Evolutionary conservation across 2,797 vertebrate genomes (phyloP), one percentile per base, ranked within the genome.

Genomic region (Phoxinus dragarum): DNA sequence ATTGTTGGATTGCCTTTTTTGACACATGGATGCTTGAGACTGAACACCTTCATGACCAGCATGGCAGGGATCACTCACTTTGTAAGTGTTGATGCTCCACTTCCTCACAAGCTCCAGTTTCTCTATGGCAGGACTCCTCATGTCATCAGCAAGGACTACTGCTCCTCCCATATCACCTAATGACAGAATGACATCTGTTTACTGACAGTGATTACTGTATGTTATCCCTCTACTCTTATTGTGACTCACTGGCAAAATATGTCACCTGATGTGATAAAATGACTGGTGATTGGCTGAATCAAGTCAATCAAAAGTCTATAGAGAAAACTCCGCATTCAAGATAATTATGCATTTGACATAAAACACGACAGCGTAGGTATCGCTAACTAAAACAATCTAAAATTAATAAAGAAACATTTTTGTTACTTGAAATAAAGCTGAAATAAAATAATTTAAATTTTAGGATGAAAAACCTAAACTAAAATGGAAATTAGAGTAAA

Each of bases 41-140:
- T 27, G 61, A 76, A 36, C 11, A 40, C 12, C 27, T 27, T 36
- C 27, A 71, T 52, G 36, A 81, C 36, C 14, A 27, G 6, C 27
- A 8, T 12, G 17, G 5, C 11, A 23, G 42, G 47, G 21, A 19
- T 84, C 44, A 90, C 94, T 92, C 95, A 99, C 98, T 97, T 99
- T 99, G 75, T 99, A 99, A 1, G 98, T 99, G 93, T 98, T 99
- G 92, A 99, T 95, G 94, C 98, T 99, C 98, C 98, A 99, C 92
- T 97, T 99, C 91, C 97, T 96, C 92, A 99, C 97, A 72, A 99
- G 92, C 88, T 99, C 98, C 91, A 99, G 92, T 92, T 99, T 99
- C 92, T 99, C 98, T 95, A 99, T 96, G 31, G 98, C 98, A 34
- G 98, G 97, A 91, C 94, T 99, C 94, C 97, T 99, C 49, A 97